Base-by-base conservation (phyloP, 1,140 invertebrate species). In the Drosophila sturtevanti region DNA sequence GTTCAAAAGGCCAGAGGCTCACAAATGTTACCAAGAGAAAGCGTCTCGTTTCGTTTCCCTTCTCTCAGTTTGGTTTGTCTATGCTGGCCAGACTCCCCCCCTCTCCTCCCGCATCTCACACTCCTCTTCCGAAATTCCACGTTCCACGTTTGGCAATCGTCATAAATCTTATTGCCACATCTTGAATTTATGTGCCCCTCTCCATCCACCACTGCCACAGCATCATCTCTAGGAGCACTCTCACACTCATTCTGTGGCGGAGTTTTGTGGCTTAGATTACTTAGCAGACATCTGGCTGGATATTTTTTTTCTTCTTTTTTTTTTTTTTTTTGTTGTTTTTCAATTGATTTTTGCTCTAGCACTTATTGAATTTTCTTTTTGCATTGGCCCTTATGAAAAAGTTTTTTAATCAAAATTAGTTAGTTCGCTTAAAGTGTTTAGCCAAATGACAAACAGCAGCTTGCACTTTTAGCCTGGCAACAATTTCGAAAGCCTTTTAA, bases 131-230 rank as follows among this genome's bases (percentile, higher is more conserved):
- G 65, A 74, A 87, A 75, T 68, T 75, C 72, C 72, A 75, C 70
- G 70, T 87, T 86, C 77, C 86, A 82, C 73, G 87, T 90, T 90
- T 31, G 77, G 82, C 80, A 89, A 90, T 82, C 84, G 87, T 90
- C 82, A 90, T 90, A 90, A 90, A 90, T 90, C 87, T 90, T 90
- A 87, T 77, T 80, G 82, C 82, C 87, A 87, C 87, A 90, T 90
- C 87, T 90, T 90, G 82, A 90, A 90, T 90, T 90, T 90, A 90
- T 90, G 87, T 90, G 69, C 76, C 70, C 63, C 63, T 56, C 56
- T 16, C 27, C 7, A 31, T 0, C 27, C 7, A 1, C 27, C 27
- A 31, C 27, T 31, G n/a, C 63, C 51, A 10, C 16, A 12, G 3
- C 34, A 7, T 27, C 59, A 16, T 1, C 21, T 11, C 35, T 35